Evolutionary conservation across 2,888 invertebrate genomes (phyloP), one percentile per base, ranked within the genome.

Genomic region (Busseola fusca): DNA sequence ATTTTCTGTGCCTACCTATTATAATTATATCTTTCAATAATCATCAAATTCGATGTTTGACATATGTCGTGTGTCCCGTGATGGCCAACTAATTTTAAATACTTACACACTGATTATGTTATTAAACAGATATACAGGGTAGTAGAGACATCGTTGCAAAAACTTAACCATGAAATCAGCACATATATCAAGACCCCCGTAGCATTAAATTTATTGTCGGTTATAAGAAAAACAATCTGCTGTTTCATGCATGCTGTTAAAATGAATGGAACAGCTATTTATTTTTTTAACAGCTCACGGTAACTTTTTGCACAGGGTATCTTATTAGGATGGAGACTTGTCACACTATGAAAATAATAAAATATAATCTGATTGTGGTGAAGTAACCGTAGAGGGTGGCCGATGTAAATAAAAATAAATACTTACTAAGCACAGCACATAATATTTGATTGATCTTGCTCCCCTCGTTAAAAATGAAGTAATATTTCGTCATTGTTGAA

Each of bases 381-480:
- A 60, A 60, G 7, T 1, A 27, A 21, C 12, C 5, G n/a, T n/a
- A n/a, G n/a, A n/a, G n/a, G 1, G 21, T n/a, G 21, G 16, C 7
- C 21, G 21, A 7, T 6, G 6, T 16, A 0, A 1, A 56, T n/a
- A 4, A 18, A n/a, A n/a, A 30, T 57, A 54, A 56, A 16, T 18
- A 83, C 83, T 84, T 83, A 94, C 94, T 91, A 50, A 94, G 86
- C 59, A 94, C 71, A 2, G 93, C 94, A 82, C 93, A 94, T 87
- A 94, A 84, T 74, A 93, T 85, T 83, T 95, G 95, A 74, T 93
- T 94, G 3, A 94, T 80, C 65, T 89, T 89, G 68, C 91, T 93
- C 0, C 93, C 93, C 76, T 93, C 91, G 0, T 82, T 67, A 52
- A 92, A 93, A 30, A 92, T 69, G 9, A 87, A 88, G 72, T 90